Percentiles rank a stretch among this genome's conserved stretches.
phyloP scores from a whole-genome alignment of 2,888 invertebrate genomes.

The Carcina quercana region DNA sequence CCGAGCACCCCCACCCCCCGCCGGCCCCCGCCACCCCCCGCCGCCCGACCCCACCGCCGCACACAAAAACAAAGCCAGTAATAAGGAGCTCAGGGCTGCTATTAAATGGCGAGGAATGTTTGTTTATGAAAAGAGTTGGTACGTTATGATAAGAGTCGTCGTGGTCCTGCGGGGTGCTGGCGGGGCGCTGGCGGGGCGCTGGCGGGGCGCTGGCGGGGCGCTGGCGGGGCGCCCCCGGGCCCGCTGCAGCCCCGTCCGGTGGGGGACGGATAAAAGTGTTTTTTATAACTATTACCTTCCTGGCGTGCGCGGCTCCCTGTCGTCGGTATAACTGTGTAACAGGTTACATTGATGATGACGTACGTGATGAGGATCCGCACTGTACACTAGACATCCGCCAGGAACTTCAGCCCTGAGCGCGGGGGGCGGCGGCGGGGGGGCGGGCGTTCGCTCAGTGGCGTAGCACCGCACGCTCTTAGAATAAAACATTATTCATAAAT shows the following conservation, averaged over 20 bases:
- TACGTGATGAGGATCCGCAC: too few relatives aligned
- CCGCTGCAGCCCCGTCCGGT: too few relatives aligned
- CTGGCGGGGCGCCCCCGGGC: too few relatives aligned
- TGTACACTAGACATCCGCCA: too few relatives aligned
- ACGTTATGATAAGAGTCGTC: slow-evolving; percentile 7
- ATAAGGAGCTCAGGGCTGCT: slow-evolving; percentile 43
- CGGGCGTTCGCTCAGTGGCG: too few relatives aligned
- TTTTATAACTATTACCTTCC: too few relatives aligned
- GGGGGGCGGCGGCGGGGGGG: slow-evolving; percentile 18
- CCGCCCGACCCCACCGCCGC: slow-evolving; percentile 13
- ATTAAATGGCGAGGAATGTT: slow-evolving; percentile 12
- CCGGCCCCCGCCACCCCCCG: slow-evolving; percentile 22
- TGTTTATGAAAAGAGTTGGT: slow-evolving; percentile 10
- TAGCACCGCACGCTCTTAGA: slow-evolving; percentile 71
- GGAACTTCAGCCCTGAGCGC: slow-evolving; percentile 10
- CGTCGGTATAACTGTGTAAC: too few relatives aligned
- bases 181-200: slow-evolving; percentile 32
- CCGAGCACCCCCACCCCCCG: slow-evolving; percentile 20
- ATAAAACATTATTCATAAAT: slow-evolving; percentile 75
- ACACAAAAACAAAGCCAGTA: slow-evolving; percentile 57
- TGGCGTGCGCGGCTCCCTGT: too few relatives aligned
- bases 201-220: too few relatives aligned
- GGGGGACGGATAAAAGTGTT: too few relatives aligned
- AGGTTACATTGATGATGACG: too few relatives aligned
- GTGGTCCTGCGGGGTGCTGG: slow-evolving; percentile 9